Conservation (phyloP, 2,888 invertebrate species). For the Micropterix aruncella region DNA sequence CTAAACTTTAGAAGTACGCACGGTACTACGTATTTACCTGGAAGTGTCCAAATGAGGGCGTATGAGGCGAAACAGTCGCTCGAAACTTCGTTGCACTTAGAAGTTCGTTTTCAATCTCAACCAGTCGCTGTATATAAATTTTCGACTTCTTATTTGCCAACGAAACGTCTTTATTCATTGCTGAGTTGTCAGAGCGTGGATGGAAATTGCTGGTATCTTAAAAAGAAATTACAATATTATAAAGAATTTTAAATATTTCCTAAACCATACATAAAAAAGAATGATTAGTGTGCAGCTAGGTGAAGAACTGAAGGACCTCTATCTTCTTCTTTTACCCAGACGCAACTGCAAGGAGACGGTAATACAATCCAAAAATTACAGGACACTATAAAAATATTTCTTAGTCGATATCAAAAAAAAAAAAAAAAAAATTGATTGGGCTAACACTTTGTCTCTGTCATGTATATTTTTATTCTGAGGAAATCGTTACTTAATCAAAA, state of each 20-base stretch:
- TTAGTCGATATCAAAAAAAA: no score
- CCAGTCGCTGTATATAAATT: slow-evolving; percentile 18
- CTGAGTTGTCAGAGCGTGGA: slow-evolving; percentile 15
- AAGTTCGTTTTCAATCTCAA: slow-evolving; percentile 16
- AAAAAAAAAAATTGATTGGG: no score
- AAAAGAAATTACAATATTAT: neutral
- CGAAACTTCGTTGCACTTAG: slow-evolving; percentile 16
- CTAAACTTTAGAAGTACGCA: neutral
- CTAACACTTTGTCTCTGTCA: no score
- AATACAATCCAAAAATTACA: no score
- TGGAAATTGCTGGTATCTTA: slow-evolving; percentile 14
- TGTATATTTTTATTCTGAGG: no score
- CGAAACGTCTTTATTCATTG: slow-evolving; percentile 19
- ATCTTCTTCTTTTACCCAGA: no score
- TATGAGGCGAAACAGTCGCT: slow-evolving; percentile 11
- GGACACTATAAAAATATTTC: no score
- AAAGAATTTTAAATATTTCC: neutral
- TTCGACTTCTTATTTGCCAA: slow-evolving; percentile 20
- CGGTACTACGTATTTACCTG: slow-evolving; percentile 20
- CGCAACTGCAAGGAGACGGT: no score
- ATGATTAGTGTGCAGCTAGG: neutral
- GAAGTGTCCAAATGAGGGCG: slow-evolving; percentile 28
- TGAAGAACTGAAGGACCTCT: no score
- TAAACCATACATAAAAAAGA: neutral
- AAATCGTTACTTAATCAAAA: no score